Base-by-base conservation (phyloP, 2,113 vertebrate genomes). In the Pituophis catenifer region DNA sequence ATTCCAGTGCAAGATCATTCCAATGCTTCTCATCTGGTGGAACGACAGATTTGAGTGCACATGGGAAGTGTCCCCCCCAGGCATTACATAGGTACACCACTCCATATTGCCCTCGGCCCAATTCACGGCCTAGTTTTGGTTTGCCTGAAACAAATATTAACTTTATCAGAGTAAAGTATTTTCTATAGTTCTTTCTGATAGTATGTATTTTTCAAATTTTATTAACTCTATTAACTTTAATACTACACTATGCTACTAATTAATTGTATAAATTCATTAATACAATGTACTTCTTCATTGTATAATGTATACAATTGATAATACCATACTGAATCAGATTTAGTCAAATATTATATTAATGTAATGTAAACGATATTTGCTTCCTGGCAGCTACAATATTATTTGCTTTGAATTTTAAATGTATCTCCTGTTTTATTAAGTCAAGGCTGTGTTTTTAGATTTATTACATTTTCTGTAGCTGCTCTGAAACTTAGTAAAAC, bases 21-120 rank as follows among this genome's bases (percentile, higher is more conserved):
- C 99, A 99, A 97, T 99, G 99, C 97, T 99, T 99, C 95, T 99
- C 99, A n/a, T 99, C 99, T 0, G 99, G 99, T 9, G 99, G 99
- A 0, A 99, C 98, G 38, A 99, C 99, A 0, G 99, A 99, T 95
- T 99, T 99, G 19, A 99, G 97, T 1, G 99, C 99, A 92, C 99
- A 99, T 2, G 99, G 99, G 96, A 98, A 98, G 93, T 98, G 98
- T 0, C 99, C 99, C 0, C 98, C 99, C 99, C 99, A 99, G 89
- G 91, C 98, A 96, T 99, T 99, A 95, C 99, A 99, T 93, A 99
- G 94, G 95, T 99, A 99, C 44, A 99, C 99, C 38, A 99, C 99
- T 3, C 99, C 99, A 0, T 99, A 99, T 95, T 99, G 99, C 59
- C 99, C 99, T 3, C 99, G 98, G 89, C 99, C 99, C 97, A 99